Conservation (phyloP, 2,888 invertebrate species). For the Platypus cylindrus region DNA sequence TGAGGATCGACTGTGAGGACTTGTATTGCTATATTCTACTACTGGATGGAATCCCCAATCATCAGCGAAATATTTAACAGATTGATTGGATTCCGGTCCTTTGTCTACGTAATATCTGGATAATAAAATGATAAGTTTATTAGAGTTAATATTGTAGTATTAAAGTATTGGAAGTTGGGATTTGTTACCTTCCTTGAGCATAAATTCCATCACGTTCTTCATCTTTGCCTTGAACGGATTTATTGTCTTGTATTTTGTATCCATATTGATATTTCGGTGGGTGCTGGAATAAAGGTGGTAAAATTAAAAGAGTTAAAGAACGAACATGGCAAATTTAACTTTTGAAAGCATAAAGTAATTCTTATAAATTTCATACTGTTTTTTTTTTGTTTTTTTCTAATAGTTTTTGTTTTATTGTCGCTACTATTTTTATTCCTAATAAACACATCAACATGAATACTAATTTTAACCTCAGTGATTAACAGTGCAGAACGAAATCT, state of each 20-base stretch:
- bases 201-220: constrained; percentile 36
- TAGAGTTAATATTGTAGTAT: too few relatives aligned
- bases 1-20: constrained; percentile 38
- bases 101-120: constrained; percentile 31
- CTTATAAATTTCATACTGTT: too few relatives aligned
- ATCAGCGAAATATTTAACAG: constrained; percentile 49
- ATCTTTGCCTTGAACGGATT: constrained; percentile 36
- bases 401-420: too few relatives aligned
- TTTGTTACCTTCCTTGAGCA: constrained; percentile 35
- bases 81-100: constrained; percentile 33
- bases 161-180: background rate
- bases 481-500: too few relatives aligned
- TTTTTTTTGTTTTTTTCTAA: too few relatives aligned
- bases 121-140: constrained; percentile 11
- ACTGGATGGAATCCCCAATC: constrained; percentile 53
- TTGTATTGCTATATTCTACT: constrained; percentile 41
- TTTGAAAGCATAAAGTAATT: too few relatives aligned
- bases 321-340: too few relatives aligned
- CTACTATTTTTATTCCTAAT: too few relatives aligned
- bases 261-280: constrained; percentile 42
- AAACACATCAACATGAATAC: too few relatives aligned
- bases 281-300: too few relatives aligned
- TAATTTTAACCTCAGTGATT: too few relatives aligned
- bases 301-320: too few relatives aligned
- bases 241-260: constrained; percentile 33